These are phyloP conservation scores for Nemotelus nigrinus DNA, from an alignment of 2,888 invertebrate genomes.

Conservation along the genomic window DNA sequence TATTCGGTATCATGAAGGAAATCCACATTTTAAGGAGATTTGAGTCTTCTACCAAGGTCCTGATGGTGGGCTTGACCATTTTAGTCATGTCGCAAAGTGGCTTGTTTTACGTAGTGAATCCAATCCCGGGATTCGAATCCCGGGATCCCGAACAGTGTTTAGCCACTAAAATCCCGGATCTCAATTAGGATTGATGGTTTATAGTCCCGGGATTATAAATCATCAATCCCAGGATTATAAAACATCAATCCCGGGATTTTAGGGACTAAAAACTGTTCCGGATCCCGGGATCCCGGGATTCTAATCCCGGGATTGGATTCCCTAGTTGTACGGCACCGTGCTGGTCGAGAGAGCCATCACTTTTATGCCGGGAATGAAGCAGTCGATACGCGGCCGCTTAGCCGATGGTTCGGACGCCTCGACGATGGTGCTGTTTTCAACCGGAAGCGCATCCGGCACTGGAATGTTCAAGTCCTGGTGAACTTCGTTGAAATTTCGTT, in stretches of 20 bases:
- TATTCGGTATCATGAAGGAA: slow-evolving; percentile 97
- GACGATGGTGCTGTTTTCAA: slow-evolving; percentile 62
- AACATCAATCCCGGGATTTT: too few species aligned
- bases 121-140: too few species aligned
- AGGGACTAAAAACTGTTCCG: too few species aligned
- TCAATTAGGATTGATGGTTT: too few species aligned
- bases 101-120: too few species aligned
- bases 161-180: too few species aligned
- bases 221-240: too few species aligned
- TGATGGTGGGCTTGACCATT: slow-evolving; percentile 94
- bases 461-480: slow-evolving; percentile 83
- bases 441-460: slow-evolving; percentile 78
- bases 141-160: too few species aligned
- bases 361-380: slow-evolving; percentile 68
- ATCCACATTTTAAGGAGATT: slow-evolving; percentile 97
- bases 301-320: too few species aligned
- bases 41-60: slow-evolving; percentile 91
- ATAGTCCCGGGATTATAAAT: too few species aligned
- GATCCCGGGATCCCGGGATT: too few species aligned
- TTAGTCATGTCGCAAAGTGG: slow-evolving; percentile 87
- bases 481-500: slow-evolving; percentile 77
- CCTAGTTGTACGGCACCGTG: slow-evolving; percentile 88
- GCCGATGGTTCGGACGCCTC: slow-evolving; percentile 66
- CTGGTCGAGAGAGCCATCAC: slow-evolving; percentile 85
- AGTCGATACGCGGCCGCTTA: slow-evolving; percentile 68